phyloP scores from a whole-genome alignment of 2,113 vertebrate genomes.

The Heterocephalus glaber region DNA sequence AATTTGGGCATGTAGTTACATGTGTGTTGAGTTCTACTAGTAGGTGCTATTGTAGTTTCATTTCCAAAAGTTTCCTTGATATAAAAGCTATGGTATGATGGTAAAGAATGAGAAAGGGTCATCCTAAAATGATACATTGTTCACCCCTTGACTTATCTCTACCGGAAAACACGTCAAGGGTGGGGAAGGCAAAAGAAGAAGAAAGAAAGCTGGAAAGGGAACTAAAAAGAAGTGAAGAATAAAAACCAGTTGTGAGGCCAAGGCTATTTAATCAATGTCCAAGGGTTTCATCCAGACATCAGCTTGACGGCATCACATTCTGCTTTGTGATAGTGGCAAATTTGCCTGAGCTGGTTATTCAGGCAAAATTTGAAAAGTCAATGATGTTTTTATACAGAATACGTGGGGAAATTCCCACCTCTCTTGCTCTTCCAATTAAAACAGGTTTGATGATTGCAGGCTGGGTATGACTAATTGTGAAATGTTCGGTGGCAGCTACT shows the following conservation, averaged over 20 bases:
- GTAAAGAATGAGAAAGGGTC: background rate
- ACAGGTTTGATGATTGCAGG: conserved; percentile 63
- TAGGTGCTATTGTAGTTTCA: background rate
- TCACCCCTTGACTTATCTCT: conserved; percentile 9
- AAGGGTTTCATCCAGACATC: background rate
- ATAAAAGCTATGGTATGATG: conserved; percentile 10
- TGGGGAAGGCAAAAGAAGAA: background rate
- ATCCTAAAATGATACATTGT: conserved; percentile 41
- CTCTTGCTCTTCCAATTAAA: conserved; percentile 75
- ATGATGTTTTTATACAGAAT: conserved; percentile 67
- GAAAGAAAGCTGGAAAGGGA: background rate
- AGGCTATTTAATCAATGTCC: conserved; percentile 6
- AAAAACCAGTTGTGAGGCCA: conserved; percentile 2
- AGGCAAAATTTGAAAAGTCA: conserved; percentile 71
- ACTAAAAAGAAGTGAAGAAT: background rate
- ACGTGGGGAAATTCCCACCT: conserved; percentile 65
- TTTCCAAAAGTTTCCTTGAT: conserved; percentile 37
- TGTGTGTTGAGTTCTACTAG: background rate
- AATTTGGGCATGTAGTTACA: conserved; percentile 45
- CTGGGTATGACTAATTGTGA: conserved; percentile 70
- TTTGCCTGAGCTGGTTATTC: conserved; percentile 68
- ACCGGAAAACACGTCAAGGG: background rate
- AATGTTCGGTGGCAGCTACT: conserved; percentile 37
- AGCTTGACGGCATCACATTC: conserved; percentile 21
- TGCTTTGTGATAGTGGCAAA: conserved; percentile 59